phyloP scores from a whole-genome alignment of 2,888 invertebrate genomes.

The Drosophila limbata region DNA sequence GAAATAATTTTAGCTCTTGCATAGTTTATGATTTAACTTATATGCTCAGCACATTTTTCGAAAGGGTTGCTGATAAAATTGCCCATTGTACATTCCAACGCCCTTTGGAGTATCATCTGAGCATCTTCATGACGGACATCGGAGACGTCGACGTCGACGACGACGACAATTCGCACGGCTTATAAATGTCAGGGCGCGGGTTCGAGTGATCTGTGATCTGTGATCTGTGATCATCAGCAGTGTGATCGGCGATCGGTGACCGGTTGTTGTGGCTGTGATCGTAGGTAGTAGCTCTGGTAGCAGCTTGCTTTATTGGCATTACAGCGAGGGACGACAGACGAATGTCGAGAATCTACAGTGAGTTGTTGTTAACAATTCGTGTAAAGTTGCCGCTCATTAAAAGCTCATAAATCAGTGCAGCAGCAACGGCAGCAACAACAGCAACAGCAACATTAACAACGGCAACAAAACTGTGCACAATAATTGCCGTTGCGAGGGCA shows the following conservation, averaged over 20 bases:
- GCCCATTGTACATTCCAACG: constrained; percentile 48
- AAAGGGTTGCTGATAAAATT: constrained; percentile 20
- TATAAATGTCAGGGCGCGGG: constrained; percentile 54
- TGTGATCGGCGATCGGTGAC: constrained; percentile 38
- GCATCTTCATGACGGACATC: constrained; percentile 58
- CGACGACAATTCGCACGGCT: constrained; percentile 54
- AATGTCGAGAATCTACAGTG: constrained; percentile 23
- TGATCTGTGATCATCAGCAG: constrained; percentile 23
- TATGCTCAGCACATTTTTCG: background rate
- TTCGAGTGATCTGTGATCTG: constrained; percentile 29
- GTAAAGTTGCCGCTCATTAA: constrained; percentile 81
- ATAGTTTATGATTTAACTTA: constrained; percentile 9
- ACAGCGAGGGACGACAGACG: constrained; percentile 40
- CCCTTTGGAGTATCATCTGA: constrained; percentile 70
- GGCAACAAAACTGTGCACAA: constrained; percentile 43
- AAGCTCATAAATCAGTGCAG: constrained; percentile 77
- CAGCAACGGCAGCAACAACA: constrained; percentile 41
- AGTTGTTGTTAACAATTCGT: constrained; percentile 80
- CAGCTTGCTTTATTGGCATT: constrained; percentile 50
- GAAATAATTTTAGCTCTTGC: no score
- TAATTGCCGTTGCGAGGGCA: constrained; percentile 72
- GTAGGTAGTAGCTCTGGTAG: constrained; percentile 17
- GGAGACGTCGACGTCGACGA: background rate
- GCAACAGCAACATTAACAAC: constrained; percentile 29
- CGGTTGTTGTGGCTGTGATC: constrained; percentile 23